Evolutionary conservation across 2,113 vertebrate genomes (phyloP), one percentile per base, ranked within the genome.

Genomic region (Cynoglossus semilaevis): DNA sequence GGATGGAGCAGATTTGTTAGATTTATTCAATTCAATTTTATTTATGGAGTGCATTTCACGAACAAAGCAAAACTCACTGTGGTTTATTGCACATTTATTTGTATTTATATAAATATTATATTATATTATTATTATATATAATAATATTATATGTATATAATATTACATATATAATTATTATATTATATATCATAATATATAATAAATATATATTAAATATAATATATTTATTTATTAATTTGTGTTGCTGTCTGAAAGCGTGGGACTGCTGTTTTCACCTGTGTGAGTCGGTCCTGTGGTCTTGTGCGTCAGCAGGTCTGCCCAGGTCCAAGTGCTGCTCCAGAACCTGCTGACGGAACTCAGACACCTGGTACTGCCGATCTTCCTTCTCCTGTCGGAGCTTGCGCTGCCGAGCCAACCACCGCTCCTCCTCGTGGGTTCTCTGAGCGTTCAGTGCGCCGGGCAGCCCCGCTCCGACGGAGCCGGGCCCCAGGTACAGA

Each of bases 321-420:
- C 95, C 92, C 17, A 96, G 79, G 58, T 98, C 97, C 57, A 98
- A 87, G 81, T 98, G 97, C 87, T 99, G 96, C 85, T 99, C 96
- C 72, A 98, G 85, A 65, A 99, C 95, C 78, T 99, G 96, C 79
- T 99, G 97, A 61, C 96, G 93, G 64, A 99, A 99, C 71, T 99
- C 96, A 0, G 96, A 99, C 83, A 98, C 96, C 67, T 99, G 97
- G 63, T 95, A 97, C 43, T 99, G 97, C 19, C 97, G 91, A 67
- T 99, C 97, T 55, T 98, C 97, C 77, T 99, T 99, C 88, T 98
- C 97, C 67, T 98, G 97, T 15, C 97, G 90, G 63, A 98, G 89
- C 58, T 94, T 94, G 43, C 96, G 91, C 85, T 98, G 96, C 47
- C 96, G 91, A 0, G 96, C 96, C 85, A 97, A 79, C 96, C 96